phyloP scores from a whole-genome alignment of 2,888 invertebrate genomes.

The Nymphalis urticae region DNA sequence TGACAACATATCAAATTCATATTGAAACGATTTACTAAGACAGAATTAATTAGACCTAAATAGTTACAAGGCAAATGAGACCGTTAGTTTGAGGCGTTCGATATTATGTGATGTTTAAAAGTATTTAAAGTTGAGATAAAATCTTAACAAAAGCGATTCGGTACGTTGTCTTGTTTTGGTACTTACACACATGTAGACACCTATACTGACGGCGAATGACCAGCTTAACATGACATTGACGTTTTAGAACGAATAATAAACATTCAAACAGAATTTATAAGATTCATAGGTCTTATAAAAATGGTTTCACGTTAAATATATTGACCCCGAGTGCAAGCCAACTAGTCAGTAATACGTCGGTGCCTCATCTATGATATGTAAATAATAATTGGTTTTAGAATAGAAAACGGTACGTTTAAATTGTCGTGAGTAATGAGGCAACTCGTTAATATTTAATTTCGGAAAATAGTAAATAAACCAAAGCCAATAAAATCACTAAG shows the following conservation, averaged over 20 bases:
- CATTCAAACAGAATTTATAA: conserved; percentile 42
- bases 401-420: conserved; percentile 72
- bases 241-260: conserved; percentile 12
- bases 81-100: conserved; percentile 70
- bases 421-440: neutral
- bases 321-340: conserved; percentile 76
- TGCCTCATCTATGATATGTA: conserved; percentile 78
- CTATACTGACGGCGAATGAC: conserved; percentile 62
- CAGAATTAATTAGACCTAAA: conserved; percentile 60
- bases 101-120: conserved; percentile 78
- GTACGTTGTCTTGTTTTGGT: conserved; percentile 79
- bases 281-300: conserved; percentile 52
- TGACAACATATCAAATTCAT: conserved; percentile 1
- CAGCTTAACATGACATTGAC: conserved; percentile 53
- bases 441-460: neutral
- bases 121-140: conserved; percentile 80
- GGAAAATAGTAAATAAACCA: no score
- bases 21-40: conserved; percentile 24
- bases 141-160: conserved; percentile 81
- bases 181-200: conserved; percentile 70
- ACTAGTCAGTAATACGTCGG: conserved; percentile 63
- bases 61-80: conserved; percentile 60
- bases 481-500: no score
- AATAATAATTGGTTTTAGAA: conserved; percentile 80
- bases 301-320: conserved; percentile 71